Conservation (phyloP, 2,113 vertebrate species). For the Ornithorhynchus anatinus region DNA sequence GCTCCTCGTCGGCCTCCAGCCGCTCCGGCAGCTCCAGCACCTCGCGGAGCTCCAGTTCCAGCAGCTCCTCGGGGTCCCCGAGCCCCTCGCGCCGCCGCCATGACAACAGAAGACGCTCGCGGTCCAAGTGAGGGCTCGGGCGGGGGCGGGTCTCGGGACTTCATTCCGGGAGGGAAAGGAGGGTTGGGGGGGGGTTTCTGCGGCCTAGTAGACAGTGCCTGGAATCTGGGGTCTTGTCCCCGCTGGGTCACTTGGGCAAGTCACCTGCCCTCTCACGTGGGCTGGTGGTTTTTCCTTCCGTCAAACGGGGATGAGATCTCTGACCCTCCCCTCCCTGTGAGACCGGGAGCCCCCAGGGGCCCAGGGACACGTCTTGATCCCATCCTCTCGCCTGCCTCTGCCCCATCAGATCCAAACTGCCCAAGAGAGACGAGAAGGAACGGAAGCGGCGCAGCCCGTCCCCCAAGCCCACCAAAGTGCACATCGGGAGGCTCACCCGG, state of each 20-base stretch:
- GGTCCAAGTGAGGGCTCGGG: conserved; percentile 86
- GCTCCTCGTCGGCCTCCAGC: conserved; percentile 93
- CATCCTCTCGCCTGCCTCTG: too few relatives aligned
- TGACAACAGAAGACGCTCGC: conserved; percentile 90
- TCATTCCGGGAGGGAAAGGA: neutral
- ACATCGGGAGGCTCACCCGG: conserved; percentile 91
- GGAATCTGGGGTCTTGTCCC: too few relatives aligned
- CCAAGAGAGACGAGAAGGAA: conserved; percentile 96
- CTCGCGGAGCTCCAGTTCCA: conserved; percentile 92
- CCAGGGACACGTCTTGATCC: too few relatives aligned
- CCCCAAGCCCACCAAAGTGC: conserved; percentile 92
- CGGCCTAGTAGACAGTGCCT: too few relatives aligned
- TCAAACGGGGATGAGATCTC: too few relatives aligned
- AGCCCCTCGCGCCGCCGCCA: conserved; percentile 90
- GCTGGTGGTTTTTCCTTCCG: too few relatives aligned
- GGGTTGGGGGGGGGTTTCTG: too few relatives aligned
- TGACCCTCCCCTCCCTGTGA: too few relatives aligned
- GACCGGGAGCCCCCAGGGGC: too few relatives aligned
- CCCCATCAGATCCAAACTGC: conserved; percentile 87
- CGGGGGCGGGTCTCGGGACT: too few relatives aligned
- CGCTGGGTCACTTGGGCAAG: too few relatives aligned
- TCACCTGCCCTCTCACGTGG: too few relatives aligned
- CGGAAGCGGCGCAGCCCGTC: conserved; percentile 90
- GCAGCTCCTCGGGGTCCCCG: conserved; percentile 92
- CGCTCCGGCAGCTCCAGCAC: conserved; percentile 93